phyloP scores from a whole-genome alignment of 2,113 vertebrate species.

The Zootoca vivipara region DNA sequence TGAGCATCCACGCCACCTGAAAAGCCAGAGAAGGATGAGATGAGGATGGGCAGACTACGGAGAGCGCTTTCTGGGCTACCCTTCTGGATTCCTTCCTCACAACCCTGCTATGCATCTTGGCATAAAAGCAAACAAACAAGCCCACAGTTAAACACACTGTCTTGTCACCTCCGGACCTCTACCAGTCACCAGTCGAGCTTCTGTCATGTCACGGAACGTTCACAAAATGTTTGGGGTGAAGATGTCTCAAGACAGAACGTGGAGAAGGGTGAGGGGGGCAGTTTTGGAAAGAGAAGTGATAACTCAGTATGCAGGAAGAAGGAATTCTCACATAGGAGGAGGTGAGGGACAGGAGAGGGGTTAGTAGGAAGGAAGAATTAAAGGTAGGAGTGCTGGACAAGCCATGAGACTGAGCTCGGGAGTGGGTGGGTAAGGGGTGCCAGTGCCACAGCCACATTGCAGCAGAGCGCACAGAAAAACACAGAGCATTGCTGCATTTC shows the following conservation, averaged over 20 bases:
- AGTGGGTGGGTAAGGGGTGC: neutral
- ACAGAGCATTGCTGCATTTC: neutral
- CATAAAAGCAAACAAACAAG: too few relatives aligned
- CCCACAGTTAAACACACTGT: neutral
- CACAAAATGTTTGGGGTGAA: neutral
- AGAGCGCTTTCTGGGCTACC: neutral
- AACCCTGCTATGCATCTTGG: too few relatives aligned
- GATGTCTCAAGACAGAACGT: neutral
- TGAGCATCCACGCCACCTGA: conserved; percentile 76
- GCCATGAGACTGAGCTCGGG: neutral
- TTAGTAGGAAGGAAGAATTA: neutral
- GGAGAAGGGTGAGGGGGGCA: too few relatives aligned
- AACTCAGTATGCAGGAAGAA: neutral
- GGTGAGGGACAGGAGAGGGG: too few relatives aligned
- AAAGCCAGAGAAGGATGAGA: neutral
- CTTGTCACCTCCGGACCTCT: neutral
- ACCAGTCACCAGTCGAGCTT: neutral
- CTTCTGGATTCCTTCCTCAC: too few relatives aligned
- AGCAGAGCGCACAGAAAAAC: neutral
- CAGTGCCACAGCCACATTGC: neutral
- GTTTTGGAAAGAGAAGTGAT: neutral
- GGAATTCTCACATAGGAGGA: too few relatives aligned
- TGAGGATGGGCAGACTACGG: neutral
- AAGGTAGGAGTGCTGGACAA: neutral
- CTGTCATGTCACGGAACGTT: neutral